Evolutionary conservation across 2,113 vertebrate genomes (phyloP).

Genomic region (Hypomesus transpacificus): DNA sequence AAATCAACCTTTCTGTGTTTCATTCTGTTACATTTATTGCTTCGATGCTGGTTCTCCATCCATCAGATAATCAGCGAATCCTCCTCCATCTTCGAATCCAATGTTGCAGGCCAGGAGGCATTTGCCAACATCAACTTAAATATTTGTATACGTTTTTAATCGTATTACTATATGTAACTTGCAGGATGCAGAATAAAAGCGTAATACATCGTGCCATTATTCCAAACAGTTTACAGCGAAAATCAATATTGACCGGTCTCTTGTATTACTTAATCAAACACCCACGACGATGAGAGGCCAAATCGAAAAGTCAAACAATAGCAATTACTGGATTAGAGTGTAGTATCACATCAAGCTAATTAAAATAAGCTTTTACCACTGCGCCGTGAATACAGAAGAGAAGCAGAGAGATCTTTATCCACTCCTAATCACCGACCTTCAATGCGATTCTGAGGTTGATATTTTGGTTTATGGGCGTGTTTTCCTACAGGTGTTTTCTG

Average conservation of each 20-base stretch:
- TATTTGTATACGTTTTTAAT: too few species aligned
- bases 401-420: too few species aligned
- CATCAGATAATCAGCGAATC: background rate
- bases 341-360: slow-evolving; percentile 53
- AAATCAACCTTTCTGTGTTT: background rate
- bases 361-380: slow-evolving; percentile 58
- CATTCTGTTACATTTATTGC: background rate
- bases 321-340: slow-evolving; percentile 52
- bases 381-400: slow-evolving; percentile 1
- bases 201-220: background rate
- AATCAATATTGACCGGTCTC: background rate
- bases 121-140: too few species aligned
- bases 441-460: background rate
- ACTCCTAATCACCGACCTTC: too few species aligned
- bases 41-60: background rate
- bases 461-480: background rate
- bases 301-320: slow-evolving; percentile 26
- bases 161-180: too few species aligned
- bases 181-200: too few species aligned
- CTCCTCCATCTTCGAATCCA: background rate
- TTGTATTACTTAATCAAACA: background rate
- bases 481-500: too few species aligned
- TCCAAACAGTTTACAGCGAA: background rate
- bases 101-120: background rate
- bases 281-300: background rate